These are phyloP conservation scores for Drosophila ustulata DNA, from an alignment of 2,888 invertebrate genomes.

Conservation along the genomic window DNA sequence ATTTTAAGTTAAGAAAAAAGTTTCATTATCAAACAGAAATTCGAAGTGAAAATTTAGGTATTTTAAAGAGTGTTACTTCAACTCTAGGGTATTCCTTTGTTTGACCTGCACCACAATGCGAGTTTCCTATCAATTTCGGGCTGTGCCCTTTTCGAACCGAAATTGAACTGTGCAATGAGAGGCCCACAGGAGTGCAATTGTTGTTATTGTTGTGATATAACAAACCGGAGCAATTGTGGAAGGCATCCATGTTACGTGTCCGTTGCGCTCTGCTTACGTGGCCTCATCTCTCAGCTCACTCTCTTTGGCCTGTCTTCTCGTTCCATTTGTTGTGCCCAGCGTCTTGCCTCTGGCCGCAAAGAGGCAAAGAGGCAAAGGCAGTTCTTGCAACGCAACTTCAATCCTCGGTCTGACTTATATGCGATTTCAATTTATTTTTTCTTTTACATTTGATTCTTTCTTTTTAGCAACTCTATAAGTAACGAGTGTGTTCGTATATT, in stretches of 20 bases:
- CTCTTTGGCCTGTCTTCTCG: neutral
- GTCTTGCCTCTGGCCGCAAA: neutral
- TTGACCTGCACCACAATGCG: neutral
- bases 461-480: constrained; percentile 59
- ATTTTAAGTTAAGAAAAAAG: no score
- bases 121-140: constrained; percentile 34
- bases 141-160: constrained; percentile 35
- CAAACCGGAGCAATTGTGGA: constrained; percentile 53
- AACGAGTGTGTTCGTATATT: constrained; percentile 32
- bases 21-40: no score
- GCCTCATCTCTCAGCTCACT: neutral
- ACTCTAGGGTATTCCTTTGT: neutral
- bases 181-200: constrained; percentile 57
- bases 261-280: constrained; percentile 68
- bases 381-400: constrained; percentile 14
- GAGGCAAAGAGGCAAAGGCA: neutral
- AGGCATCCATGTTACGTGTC: constrained; percentile 62
- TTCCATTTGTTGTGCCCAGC: constrained; percentile 1
- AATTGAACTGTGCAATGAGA: constrained; percentile 73
- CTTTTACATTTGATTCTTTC: constrained; percentile 12
- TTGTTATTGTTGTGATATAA: constrained; percentile 47
- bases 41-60: no score
- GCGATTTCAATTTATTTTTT: constrained; percentile 56
- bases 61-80: no score
- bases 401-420: constrained; percentile 41